A percentile compares a stretch with the other conserved stretches of the same genome.
phyloP scores from a whole-genome alignment of 2,888 invertebrate species.

The Chrysotoxum bicinctum region DNA sequence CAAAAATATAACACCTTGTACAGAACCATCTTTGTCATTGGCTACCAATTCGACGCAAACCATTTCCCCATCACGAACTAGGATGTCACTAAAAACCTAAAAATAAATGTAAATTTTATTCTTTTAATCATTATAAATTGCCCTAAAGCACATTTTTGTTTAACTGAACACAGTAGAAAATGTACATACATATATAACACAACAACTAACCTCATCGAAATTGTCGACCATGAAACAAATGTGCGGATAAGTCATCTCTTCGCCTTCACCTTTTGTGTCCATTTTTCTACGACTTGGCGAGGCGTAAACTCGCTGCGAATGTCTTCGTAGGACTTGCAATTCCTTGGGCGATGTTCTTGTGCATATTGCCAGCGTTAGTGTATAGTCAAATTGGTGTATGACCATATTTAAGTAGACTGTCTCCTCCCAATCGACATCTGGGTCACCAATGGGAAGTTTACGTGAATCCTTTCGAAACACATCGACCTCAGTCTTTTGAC shows the following conservation, averaged over 20 bases:
- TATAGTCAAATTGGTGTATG: constrained; percentile 99
- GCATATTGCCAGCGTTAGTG: constrained; percentile 97
- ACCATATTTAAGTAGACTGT: constrained; percentile 98
- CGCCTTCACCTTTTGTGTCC: constrained; percentile 98
- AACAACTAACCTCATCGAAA: constrained; percentile 92
- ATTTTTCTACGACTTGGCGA: constrained; percentile 98
- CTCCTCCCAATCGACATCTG: constrained; percentile 99
- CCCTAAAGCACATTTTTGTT: background rate
- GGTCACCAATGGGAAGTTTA: constrained; percentile 97
- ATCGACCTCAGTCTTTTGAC: constrained; percentile 93
- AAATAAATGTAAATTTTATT: constrained; percentile 42
- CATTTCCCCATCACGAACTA: constrained; percentile 99
- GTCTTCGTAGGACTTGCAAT: constrained; percentile 95
- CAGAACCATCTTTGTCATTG: constrained; percentile 91
- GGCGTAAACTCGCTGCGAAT: constrained; percentile 97
- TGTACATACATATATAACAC: background rate
- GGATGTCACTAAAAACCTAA: constrained; percentile 98
- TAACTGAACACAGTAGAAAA: background rate
- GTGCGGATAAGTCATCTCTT: constrained; percentile 99
- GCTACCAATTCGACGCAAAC: constrained; percentile 99
- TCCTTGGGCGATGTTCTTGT: constrained; percentile 98
- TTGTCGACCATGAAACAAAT: constrained; percentile 99
- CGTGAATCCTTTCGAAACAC: constrained; percentile 98
- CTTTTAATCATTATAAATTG: constrained; percentile 28
- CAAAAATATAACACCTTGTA: constrained; percentile 97